phyloP scores from a whole-genome alignment of 2,797 vertebrate species.

The Myotis vivesi region DNA sequence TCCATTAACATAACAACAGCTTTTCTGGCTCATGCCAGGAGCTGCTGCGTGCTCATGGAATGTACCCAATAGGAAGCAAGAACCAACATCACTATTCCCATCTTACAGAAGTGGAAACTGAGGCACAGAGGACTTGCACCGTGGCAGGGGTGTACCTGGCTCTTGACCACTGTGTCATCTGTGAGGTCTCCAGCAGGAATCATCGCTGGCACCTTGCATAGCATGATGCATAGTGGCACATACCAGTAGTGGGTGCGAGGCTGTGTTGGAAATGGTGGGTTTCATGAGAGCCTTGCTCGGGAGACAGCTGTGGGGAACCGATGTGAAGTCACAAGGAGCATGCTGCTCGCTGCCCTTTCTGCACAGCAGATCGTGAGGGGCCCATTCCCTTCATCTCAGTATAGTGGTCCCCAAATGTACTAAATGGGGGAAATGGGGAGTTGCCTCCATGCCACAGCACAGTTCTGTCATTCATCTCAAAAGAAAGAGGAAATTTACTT shows the following conservation, averaged over 20 bases:
- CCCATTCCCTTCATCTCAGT: not conserved
- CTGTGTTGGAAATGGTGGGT: not conserved
- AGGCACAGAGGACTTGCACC: not conserved
- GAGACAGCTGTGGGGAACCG: accelerated
- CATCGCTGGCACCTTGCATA: not conserved
- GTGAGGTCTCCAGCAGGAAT: not conserved
- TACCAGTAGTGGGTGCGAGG: accelerated
- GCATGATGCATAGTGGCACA: not conserved
- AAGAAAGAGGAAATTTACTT: not conserved
- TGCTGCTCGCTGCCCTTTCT: not conserved
- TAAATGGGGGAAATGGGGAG: accelerated
- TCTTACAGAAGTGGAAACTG: not conserved
- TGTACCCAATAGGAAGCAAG: not conserved
- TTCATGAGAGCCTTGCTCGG: not conserved
- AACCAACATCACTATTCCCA: not conserved
- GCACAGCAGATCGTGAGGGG: not conserved
- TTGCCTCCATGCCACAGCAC: not conserved
- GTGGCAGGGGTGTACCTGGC: not conserved
- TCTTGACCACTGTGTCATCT: not conserved
- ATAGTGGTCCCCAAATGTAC: not conserved
- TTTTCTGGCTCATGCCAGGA: not conserved
- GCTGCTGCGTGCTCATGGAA: not conserved
- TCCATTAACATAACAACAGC: not conserved
- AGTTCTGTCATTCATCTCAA: not conserved
- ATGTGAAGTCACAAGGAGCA: accelerated